Base-by-base conservation (phyloP, 2,888 invertebrate species). In the Philereme vetulata region DNA sequence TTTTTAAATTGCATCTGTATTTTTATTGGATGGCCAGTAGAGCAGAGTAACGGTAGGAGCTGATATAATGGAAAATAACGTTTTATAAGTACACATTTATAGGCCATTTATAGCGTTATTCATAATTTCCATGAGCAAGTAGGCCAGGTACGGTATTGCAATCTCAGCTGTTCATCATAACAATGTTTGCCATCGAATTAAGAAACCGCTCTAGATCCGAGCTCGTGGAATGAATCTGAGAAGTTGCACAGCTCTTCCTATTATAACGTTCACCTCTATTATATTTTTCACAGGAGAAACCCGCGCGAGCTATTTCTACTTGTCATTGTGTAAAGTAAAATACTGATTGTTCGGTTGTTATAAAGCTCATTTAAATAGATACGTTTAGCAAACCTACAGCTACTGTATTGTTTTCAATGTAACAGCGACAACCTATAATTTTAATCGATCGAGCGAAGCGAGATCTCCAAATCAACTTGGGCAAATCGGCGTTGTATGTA, bases 241-340 rank as follows among this genome's bases (percentile, higher is more conserved):
- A 90, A 89, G 88, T 84, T 79, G 73, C 81, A 77, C 84, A 72
- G 78, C 76, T 80, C 75, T 82, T 80, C 75, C 82, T 76, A 85
- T 86, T 86, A 82, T 84, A 67, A 72, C 75, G 77, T 78, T 75
- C 74, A 53, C 57, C 77, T 76, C 76, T 82, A 72, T 76, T 77
- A 73, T 71, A 72, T 77, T 79, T 62, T 85, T 86, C 81, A 81
- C 79, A 77, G 66, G 81, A 81, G 85, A 86, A 88, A 88, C 82
- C 80, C 72, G 67, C 70, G 67, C 72, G 80, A 62, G 75, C 84
- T 74, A 68, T 77, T 82, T 86, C 51, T 49, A 62, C 45, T 76
- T 76, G 69, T 78, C 76, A 70, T 78, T 72, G 69, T 77, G 66
- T 68, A 70, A 11, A 7, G 9, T 50, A 34, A 33, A 61, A 35